Evolutionary conservation across 2,797 vertebrate species (phyloP), one percentile per base, ranked within the genome.

Genomic region (Pangasius djambal): DNA sequence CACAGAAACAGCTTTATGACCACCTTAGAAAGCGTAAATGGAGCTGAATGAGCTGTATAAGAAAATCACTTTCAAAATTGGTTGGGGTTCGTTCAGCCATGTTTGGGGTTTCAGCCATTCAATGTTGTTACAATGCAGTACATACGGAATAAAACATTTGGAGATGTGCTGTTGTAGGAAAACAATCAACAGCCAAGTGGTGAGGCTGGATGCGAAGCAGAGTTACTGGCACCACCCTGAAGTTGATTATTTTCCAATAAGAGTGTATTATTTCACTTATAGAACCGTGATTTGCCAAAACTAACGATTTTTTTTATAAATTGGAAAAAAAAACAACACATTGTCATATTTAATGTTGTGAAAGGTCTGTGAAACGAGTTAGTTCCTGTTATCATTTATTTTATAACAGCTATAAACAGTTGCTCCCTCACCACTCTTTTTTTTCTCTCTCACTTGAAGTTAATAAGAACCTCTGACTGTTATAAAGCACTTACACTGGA

Each of bases 51-150:
- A 78, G 75, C 2, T 52, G 75, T 52, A 7, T 16, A 78, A 7
- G 75, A 78, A 48, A 78, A 78, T 52, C 48, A 8, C 28, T 78
- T 78, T 74, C 70, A 78, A 78, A 52, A n/a, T 50, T 16, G 40
- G 40, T 44, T 3, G 37, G 20, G 22, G 44, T 50, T 50, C 28
- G 18, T 9, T 52, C 75, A 79, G 75, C 52, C 77, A 34, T 57
- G 44, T 57, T 79, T 57, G 22, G 16, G n/a, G n/a, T 57, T 79
- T 55, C 8, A 52, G 6, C 28, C 15, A 31, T 31, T 79, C n/a
- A 34, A 0, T 20, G 16, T 31, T 79, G n/a, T 2, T 55, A 52
- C 25, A 78, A n/a, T 52, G 75, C 13, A 28, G 28, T 50, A 50
- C 37, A 44, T 22, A 10, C 4, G 20, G 18, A 74, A 44, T 20